Evolutionary conservation across 1,140 invertebrate genomes (phyloP).

Genomic region (Megalonaias nervosa): DNA sequence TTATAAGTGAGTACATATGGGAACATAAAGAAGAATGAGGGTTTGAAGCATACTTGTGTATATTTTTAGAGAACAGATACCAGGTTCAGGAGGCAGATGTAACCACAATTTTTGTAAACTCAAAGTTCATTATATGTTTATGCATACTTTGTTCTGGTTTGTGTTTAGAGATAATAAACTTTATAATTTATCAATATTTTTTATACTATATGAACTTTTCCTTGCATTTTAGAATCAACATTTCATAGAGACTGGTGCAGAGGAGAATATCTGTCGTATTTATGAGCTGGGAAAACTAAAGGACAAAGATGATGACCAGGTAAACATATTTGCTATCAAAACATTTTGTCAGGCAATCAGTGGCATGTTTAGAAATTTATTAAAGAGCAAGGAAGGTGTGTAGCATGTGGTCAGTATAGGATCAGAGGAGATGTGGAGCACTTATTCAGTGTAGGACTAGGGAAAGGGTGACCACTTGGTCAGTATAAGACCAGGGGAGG

Average conservation of each 20-base stretch:
- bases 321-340: slow-evolving; percentile 47
- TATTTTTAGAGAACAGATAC: no score
- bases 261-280: slow-evolving; percentile 72
- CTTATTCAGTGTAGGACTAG: no score
- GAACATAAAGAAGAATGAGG: no score
- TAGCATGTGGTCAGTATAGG: no score
- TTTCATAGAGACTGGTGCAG: slow-evolving; percentile 51
- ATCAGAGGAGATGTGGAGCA: no score
- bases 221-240: slow-evolving; percentile 59
- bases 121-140: slow-evolving; percentile 3
- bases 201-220: neutral
- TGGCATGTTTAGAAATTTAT: no score
- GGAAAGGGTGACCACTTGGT: no score
- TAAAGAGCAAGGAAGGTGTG: no score
- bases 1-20: no score
- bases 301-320: slow-evolving; percentile 80
- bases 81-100: neutral
- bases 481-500: no score
- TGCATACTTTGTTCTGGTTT: neutral
- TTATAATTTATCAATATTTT: neutral
- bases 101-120: slow-evolving; percentile 1
- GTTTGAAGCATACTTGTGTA: no score
- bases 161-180: neutral
- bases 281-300: slow-evolving; percentile 73
- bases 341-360: no score